Base-by-base conservation (phyloP, 2,113 vertebrate species). In the Beaufortia kweichowensis region DNA sequence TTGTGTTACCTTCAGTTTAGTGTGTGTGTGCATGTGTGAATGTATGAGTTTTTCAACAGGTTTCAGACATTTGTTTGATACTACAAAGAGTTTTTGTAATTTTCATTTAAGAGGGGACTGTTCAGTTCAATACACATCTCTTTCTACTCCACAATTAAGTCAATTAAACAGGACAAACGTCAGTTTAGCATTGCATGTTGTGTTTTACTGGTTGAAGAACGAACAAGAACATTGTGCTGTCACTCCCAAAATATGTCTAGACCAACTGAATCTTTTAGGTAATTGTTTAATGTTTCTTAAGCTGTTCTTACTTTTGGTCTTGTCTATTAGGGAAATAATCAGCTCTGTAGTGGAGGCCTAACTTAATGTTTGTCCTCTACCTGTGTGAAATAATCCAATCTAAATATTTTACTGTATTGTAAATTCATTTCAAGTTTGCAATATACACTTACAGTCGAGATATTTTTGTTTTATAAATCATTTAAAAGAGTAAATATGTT, bases 61-160 rank as follows among this genome's bases (percentile, higher is more conserved):
- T 88, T 89, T 91, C 89, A 91, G 90, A 92, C 89, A 85, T 92
- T 86, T 88, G 91, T 93, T 91, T 93, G 87, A 91, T 89, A 89
- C 90, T 87, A 90, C 88, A 88, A 88, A 90, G 84, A 85, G 86
- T 81, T 92, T 93, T 88, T 90, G 43, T 76, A 89, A 90, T 87
- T 90, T 89, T 91, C 68, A 88, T 87, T 88, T 86, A 83, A 86
- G 88, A 87, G 87, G 86, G 88, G 80, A 90, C 78, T 78, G 88
- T 88, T 89, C 86, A 90, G 82, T 88, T 90, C 85, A 84, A 85
- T 83, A 77, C 85, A 65, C 41, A 59, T 77, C 62, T 82, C 56
- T 83, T 74, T 89, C 88, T 82, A 90, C 88, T 90, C 89, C 88
- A 89, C 83, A 84, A 90, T 91, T 92, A 89, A 93, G 91, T 85